Evolutionary conservation across 2,113 vertebrate genomes (phyloP).

Genomic region (Platysternon megacephalum): DNA sequence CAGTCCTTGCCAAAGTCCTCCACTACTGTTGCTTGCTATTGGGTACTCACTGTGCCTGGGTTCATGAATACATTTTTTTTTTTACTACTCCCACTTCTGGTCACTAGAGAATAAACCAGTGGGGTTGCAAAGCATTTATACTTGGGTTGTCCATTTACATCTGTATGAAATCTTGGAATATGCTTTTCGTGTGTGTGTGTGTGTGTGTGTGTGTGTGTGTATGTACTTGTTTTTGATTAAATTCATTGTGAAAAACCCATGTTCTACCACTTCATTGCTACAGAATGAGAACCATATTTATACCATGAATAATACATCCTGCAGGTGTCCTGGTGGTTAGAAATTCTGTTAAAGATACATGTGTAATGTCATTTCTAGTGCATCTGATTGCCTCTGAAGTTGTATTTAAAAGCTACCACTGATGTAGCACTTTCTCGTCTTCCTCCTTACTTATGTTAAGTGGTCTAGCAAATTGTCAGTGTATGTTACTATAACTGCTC

Average conservation of each 20-base stretch:
- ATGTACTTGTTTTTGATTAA: background rate
- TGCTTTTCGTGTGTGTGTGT: background rate
- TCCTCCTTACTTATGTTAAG: background rate
- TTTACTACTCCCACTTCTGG: background rate
- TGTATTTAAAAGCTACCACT: background rate
- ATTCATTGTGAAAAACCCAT: background rate
- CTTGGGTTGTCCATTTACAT: background rate
- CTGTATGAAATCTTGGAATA: background rate
- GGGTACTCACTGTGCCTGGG: background rate
- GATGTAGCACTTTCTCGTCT: background rate
- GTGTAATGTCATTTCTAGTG: background rate
- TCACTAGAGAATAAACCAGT: background rate
- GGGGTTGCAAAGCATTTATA: background rate
- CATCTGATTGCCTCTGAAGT: background rate
- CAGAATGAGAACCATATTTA: background rate
- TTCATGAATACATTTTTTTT: background rate
- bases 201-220: accelerated
- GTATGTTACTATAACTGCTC: background rate
- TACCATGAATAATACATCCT: background rate
- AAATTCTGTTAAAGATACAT: accelerated
- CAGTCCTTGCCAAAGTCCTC: background rate
- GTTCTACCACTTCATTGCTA: background rate
- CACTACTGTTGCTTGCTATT: background rate
- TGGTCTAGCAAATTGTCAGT: background rate
- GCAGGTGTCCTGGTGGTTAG: background rate